phyloP scores from a whole-genome alignment of 2,888 invertebrate species.

The Rhabditoides inermis region DNA sequence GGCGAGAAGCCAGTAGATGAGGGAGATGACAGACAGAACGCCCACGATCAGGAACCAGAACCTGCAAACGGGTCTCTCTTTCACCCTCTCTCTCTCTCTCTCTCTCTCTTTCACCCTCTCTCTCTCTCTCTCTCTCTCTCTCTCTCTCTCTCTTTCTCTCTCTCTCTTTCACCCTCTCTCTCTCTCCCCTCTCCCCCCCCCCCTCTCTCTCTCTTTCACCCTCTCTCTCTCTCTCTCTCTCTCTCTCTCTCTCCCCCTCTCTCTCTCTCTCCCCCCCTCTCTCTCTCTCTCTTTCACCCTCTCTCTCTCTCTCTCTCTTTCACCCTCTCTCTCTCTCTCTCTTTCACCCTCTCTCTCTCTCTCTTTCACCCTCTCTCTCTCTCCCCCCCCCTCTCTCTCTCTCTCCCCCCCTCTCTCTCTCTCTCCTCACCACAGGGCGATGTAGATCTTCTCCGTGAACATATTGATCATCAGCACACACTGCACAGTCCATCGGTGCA shows the following conservation, averaged over 20 bases:
- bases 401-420: neutral
- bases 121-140: neutral
- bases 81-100: neutral
- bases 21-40: conserved; percentile 29
- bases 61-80: conserved; percentile 10
- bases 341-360: neutral
- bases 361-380: neutral
- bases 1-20: conserved; percentile 36
- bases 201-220: neutral
- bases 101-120: neutral
- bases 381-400: neutral
- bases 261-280: neutral
- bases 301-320: neutral
- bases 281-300: neutral
- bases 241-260: neutral
- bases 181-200: too few relatives aligned
- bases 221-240: neutral
- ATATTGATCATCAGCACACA: conserved; percentile 43
- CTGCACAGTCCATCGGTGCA: conserved; percentile 50
- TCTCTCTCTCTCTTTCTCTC: neutral
- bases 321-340: neutral
- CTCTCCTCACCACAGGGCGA: conserved; percentile 18
- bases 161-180: neutral
- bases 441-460: conserved; percentile 30
- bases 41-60: conserved; percentile 51